These are phyloP conservation scores for Drosophila austrosaltans DNA, from an alignment of 2,888 invertebrate genomes.

Conservation along the genomic window DNA sequence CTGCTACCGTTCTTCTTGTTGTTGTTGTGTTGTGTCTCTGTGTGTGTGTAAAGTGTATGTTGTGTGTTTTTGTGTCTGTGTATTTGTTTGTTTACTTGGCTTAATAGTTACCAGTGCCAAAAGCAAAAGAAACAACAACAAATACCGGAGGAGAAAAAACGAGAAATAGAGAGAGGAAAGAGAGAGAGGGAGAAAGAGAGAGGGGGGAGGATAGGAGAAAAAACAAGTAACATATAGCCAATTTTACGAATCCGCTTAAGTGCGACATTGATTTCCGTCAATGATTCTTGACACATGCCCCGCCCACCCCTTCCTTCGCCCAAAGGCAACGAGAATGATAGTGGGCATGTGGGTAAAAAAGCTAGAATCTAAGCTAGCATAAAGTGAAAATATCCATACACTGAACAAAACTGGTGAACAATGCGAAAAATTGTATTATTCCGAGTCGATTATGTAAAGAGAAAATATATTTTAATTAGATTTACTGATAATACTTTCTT, in stretches of 20 bases:
- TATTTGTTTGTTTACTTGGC: constrained; percentile 50
- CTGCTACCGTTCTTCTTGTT: no score
- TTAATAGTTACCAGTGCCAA: constrained; percentile 41
- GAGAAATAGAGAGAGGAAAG: constrained; percentile 4
- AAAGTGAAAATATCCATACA: constrained; percentile 9
- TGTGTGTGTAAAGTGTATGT: constrained; percentile 11
- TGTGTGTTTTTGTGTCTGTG: constrained; percentile 4
- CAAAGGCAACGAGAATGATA: constrained; percentile 10
- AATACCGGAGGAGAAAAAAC: constrained; percentile 12
- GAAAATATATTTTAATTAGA: no score
- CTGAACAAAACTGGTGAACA: not conserved
- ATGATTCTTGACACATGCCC: constrained; percentile 70
- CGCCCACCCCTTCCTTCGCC: constrained; percentile 8
- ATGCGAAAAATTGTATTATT: not conserved
- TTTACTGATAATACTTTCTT: no score
- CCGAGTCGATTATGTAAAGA: no score
- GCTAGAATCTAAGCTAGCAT: constrained; percentile 2
- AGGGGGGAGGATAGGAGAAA: constrained; percentile 11
- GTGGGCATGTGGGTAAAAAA: not conserved
- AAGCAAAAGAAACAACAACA: constrained; percentile 23
- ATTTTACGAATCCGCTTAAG: constrained; percentile 76
- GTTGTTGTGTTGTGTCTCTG: constrained; percentile 17
- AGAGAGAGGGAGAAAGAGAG: constrained; percentile 12
- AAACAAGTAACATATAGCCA: constrained; percentile 69
- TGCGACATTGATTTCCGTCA: constrained; percentile 79